phyloP scores from a whole-genome alignment of 2,797 vertebrate species.

The Molossus alvarezi region DNA sequence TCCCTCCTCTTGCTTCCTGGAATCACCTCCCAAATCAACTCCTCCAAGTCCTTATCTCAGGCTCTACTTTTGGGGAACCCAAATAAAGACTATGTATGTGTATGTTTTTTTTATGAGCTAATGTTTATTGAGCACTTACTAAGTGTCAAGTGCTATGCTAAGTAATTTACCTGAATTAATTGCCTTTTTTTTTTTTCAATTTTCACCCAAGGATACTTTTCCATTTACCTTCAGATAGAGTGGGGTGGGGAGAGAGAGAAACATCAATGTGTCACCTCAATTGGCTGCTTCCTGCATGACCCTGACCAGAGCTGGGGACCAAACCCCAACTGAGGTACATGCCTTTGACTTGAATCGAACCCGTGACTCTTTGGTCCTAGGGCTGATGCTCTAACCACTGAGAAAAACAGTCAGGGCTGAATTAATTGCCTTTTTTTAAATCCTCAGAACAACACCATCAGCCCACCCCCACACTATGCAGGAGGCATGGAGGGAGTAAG shows the following conservation, averaged over 20 bases:
- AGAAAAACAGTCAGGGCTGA: background rate
- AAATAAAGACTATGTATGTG: background rate
- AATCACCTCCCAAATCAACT: background rate
- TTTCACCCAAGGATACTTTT: background rate
- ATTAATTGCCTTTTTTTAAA: conserved; percentile 21
- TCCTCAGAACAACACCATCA: background rate
- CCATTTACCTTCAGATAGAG: too few relatives aligned
- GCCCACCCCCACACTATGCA: background rate
- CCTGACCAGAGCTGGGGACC: too few relatives aligned
- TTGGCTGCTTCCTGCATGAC: too few relatives aligned
- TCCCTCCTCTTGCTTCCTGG: background rate
- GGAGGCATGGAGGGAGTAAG: background rate
- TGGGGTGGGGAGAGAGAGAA: too few relatives aligned
- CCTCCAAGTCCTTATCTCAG: background rate
- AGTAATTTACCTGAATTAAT: background rate
- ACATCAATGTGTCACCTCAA: too few relatives aligned
- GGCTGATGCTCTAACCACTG: too few relatives aligned
- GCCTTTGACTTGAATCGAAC: too few relatives aligned
- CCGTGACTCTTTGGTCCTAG: too few relatives aligned
- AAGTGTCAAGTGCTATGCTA: background rate
- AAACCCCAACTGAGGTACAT: too few relatives aligned
- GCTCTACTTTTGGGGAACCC: background rate
- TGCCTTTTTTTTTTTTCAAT: background rate
- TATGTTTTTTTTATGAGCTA: background rate
- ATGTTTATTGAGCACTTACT: background rate